A percentile compares a stretch with the other conserved stretches of the same genome.
phyloP scores from a whole-genome alignment of 2,113 vertebrate species.

The Thryonomys swinderianus region DNA sequence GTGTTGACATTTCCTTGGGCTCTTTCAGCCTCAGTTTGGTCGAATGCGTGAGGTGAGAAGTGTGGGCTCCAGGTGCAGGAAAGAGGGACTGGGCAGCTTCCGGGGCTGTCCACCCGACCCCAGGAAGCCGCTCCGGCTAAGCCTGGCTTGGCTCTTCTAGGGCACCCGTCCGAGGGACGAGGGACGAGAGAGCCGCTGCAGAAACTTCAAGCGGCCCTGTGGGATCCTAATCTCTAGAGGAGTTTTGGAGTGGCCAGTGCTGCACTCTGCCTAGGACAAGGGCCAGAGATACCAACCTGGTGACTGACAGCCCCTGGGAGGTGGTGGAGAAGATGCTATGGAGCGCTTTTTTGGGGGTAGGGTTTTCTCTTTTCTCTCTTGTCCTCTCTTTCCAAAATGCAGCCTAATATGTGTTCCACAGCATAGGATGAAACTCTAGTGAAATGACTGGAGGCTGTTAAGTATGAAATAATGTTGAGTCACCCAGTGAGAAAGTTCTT shows the following conservation, averaged over 20 bases:
- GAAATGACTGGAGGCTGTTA: conserved; percentile 51
- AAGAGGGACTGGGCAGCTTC: not conserved
- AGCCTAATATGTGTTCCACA: conserved; percentile 6
- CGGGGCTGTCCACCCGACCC: not conserved
- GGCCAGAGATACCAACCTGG: not conserved
- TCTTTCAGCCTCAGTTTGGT: conserved; percentile 16
- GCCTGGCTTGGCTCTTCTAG: not conserved
- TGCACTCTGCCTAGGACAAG: not conserved
- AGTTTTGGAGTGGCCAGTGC: not conserved
- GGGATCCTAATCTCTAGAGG: not conserved
- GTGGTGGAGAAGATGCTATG: not conserved
- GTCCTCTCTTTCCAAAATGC: not conserved
- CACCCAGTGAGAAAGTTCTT: conserved; percentile 74
- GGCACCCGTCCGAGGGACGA: too few relatives aligned
- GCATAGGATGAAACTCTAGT: not conserved
- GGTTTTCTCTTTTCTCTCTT: not conserved
- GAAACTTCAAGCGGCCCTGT: not conserved
- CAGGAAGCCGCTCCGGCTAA: not conserved
- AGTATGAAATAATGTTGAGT: conserved; percentile 67
- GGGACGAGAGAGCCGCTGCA: not conserved
- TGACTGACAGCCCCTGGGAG: not conserved
- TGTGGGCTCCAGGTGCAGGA: not conserved
- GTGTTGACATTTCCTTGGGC: not conserved
- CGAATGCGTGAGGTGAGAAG: not conserved
- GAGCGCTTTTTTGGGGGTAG: not conserved